Evolutionary conservation across 2,113 vertebrate species (phyloP), one percentile per base, ranked within the genome.

Genomic region (Podocnemis expansa): DNA sequence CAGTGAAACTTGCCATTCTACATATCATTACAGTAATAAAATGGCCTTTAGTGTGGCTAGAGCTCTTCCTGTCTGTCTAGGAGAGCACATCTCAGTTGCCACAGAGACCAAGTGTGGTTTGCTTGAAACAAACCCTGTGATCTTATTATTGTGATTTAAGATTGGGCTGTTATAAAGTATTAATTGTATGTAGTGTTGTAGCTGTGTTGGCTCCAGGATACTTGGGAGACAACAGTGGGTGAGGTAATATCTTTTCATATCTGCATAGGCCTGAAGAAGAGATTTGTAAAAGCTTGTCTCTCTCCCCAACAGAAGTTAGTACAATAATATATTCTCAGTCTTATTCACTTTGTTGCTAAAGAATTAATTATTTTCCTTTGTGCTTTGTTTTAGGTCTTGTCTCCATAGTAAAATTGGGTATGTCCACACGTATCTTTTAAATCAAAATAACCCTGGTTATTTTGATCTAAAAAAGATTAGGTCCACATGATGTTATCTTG

Each of bases 91-190:
- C 85, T 78, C 70, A 24, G 8, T 27, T n/a, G 24, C 12, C 0
- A 1, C 4, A 14, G 38, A 76, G 38, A 76, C 38, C 41, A 14
- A 13, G 2, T 0, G 31, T 60, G 14, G 34, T 17, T 41, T 9
- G 16, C 1, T 3, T 10, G 60, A 24, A 56, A 41, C 29, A 16
- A 84, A 51, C 51, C 1, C 9, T 54, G 51, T 4, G 1, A 0
- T 25, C 17, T 13, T 1, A 13, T 76, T 45, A 41, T n/a, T n/a
- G n/a, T 24, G 43, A 76, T 45, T 76, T 76, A 76, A 45, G 13
- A 16, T 25, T 45, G 41, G 24, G 2, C 63, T 70, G 63, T 9
- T 67, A 16, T 75, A 43, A 43, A 38, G 21, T 4, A 5, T 43
- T 76, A 76, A 76, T 45, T 45, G 73, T 76, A 43, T 29, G 73